A percentile compares a stretch with the other conserved stretches of the same genome.
phyloP scores from a whole-genome alignment of 2,113 vertebrate species.

The Dascyllus trimaculatus region DNA sequence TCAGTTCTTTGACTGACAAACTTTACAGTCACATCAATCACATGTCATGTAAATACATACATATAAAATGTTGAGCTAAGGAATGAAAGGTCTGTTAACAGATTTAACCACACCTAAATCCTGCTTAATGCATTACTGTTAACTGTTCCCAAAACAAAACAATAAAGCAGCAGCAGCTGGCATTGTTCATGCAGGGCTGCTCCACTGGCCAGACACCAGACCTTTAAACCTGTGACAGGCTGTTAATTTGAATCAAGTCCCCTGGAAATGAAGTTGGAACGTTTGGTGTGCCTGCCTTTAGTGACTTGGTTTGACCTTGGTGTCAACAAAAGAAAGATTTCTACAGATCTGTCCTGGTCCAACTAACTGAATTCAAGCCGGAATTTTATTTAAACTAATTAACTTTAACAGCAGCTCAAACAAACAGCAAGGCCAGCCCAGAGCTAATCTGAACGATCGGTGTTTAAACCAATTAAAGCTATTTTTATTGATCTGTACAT shows the following conservation, averaged over 20 bases:
- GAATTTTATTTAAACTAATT: too few species aligned
- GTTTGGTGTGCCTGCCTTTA: background rate
- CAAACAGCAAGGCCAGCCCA: background rate
- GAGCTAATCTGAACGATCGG: background rate
- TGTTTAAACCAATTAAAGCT: too few species aligned
- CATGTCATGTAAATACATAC: background rate
- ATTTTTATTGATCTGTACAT: too few species aligned
- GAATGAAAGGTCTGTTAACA: background rate
- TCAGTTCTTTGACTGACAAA: background rate
- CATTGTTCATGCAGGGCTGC: background rate
- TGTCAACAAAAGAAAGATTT: too few species aligned
- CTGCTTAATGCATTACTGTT: slow-evolving; percentile 5
- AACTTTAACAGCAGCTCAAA: too few species aligned
- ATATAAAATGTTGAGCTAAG: too few species aligned
- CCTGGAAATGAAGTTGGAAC: background rate
- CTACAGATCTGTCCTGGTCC: too few species aligned
- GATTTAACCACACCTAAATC: slow-evolving; percentile 19
- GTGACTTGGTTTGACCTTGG: background rate
- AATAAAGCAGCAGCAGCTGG: background rate
- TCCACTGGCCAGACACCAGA: background rate
- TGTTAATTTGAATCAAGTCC: slow-evolving; percentile 9
- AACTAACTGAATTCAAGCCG: too few species aligned
- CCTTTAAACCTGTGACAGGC: background rate
- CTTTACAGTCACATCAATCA: background rate
- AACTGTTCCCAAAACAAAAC: background rate